Base-by-base conservation (phyloP, 2,113 vertebrate species). In the Excalfactoria chinensis region DNA sequence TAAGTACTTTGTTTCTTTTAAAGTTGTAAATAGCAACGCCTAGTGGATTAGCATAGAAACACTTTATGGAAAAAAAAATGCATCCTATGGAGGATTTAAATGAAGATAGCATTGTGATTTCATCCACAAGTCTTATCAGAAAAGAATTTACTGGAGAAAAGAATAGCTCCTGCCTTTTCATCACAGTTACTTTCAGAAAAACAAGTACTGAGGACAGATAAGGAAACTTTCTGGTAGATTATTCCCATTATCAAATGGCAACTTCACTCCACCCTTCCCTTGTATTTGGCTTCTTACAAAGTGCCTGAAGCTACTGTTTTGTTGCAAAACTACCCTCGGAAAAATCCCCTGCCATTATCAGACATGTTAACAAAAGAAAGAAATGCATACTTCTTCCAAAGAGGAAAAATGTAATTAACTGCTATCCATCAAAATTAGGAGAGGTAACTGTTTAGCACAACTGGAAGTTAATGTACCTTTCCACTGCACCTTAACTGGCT, bases 321-420 rank as follows among this genome's bases (percentile, higher is more conserved):
- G 90, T 97, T 94, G 89, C 96, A 96, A 93, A 77, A 93, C 56
- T 83, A 84, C 67, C 58, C 88, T 83, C 84, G 86, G 85, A 97
- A 97, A 96, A 97, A 96, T 92, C 88, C 94, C 93, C 79, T 86
- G n/a, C 21, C 21, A 69, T 93, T 91, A 94, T 95, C 94, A 98
- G 90, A 63, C 56, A 60, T 16, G 5, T 23, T 86, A 90, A 95
- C 91, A 96, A 95, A 96, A 92, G 87, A 85, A 84, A 96, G 69
- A 93, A 93, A 75, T 55, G 15, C 34, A 37, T 89, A 48, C 28
- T 35, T 64, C 72, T 93, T 94, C 76, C 93, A 91, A 92, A 93
- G 80, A 94, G 59, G 71, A 94, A 96, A 85, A 87, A 89, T 10
- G 5, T 85, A 94, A 94, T 93, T 93, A 85, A 84, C 68, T 87